Percentiles rank a stretch among this genome's conserved stretches.
phyloP scores from a whole-genome alignment of 2,113 vertebrate genomes.

The Plecotus auritus region DNA sequence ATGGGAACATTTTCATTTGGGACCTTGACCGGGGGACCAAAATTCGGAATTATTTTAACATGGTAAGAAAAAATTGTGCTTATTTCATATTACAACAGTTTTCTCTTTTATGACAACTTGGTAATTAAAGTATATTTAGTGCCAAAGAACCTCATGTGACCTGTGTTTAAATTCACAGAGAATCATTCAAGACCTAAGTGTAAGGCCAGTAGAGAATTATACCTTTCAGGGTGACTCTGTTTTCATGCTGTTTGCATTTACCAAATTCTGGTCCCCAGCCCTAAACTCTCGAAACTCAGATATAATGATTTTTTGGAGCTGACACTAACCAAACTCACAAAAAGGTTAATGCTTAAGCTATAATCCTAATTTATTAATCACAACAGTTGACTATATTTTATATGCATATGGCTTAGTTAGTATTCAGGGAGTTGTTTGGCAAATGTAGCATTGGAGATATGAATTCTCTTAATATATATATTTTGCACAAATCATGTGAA shows the following conservation, averaged over 20 bases:
- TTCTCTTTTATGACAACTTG: not conserved
- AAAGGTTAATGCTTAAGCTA: not conserved
- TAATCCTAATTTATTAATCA: conserved; percentile 27
- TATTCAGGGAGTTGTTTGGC: not conserved
- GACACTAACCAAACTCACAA: not conserved
- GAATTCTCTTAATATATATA: not conserved
- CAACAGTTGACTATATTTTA: not conserved
- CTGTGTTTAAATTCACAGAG: conserved; percentile 28
- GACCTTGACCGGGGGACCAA: conserved; percentile 94
- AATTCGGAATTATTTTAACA: conserved; percentile 98
- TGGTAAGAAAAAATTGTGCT: conserved; percentile 84
- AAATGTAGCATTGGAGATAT: not conserved
- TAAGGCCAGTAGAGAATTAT: not conserved
- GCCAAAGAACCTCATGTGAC: not conserved
- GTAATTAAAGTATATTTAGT: conserved; percentile 5
- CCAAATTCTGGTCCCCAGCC: not conserved
- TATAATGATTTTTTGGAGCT: not conserved
- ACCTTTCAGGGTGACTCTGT: not conserved
- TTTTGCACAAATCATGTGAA: conserved; percentile 1
- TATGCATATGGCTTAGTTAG: not conserved
- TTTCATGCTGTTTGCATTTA: conserved; percentile 14
- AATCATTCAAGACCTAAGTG: not conserved
- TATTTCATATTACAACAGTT: conserved; percentile 8
- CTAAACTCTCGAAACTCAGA: conserved; percentile 19
- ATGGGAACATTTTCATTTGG: conserved; percentile 98